Base-by-base conservation (phyloP, 2,113 vertebrate genomes). In the Riparia riparia region DNA sequence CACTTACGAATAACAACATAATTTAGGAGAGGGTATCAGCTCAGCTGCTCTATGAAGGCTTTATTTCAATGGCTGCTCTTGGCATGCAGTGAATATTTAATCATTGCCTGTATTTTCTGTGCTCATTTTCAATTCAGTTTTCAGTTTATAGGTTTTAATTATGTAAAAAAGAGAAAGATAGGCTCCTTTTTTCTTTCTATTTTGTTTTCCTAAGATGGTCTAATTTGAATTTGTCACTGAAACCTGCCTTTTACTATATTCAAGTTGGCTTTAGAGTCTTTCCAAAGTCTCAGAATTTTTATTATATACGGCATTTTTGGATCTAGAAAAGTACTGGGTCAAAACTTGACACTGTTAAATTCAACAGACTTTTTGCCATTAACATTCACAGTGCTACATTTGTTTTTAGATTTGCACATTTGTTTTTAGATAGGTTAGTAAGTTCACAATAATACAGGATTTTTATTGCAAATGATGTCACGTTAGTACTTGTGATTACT, bases 391-490 rank as follows among this genome's bases (percentile, higher is more conserved):
- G 34, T 45, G 19, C 9, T 82, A 58, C 17, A 17, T n/a, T n/a
- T n/a, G n/a, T n/a, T n/a, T n/a, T n/a, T n/a, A n/a, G n/a, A 77
- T 72, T 76, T 87, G 50, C 7, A 49, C 8, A 3, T 61, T 79
- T 82, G 9, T 34, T 66, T 90, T 86, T 41, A 42, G 15, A 15
- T 58, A 92, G 26, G 37, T 73, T 66, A 28, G 5, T 60, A 72
- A 63, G 26, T 51, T 94, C 41, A 34, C 17, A 4, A 70, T 80
- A 57, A 90, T 42, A 41, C 51, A 45, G 17, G 77, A 17, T 28
- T 89, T 90, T 90, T 83, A 69, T n/a, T 78, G 37, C 70, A 95
- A 90, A 83, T 89, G 39, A 54, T 74, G 73, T 93, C 45, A 64
- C 50, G 25, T 53, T 90, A 95, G 42, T 41, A 69, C 58, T 65